Percentiles rank a stretch among this genome's conserved stretches.
phyloP scores from a whole-genome alignment of 2,113 vertebrate species.

The Pseudonaja textilis region DNA sequence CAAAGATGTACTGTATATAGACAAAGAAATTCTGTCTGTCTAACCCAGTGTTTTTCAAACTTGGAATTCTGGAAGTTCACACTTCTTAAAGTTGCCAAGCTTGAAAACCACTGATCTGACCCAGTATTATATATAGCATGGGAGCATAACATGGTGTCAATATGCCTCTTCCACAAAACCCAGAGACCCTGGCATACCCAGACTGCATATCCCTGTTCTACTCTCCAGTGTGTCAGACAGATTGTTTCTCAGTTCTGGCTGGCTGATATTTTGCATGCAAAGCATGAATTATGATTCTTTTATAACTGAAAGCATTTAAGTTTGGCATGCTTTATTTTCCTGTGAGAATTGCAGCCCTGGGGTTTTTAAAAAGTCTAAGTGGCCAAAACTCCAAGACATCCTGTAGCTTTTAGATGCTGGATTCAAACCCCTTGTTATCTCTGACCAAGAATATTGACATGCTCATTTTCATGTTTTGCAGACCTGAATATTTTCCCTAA shows the following conservation, averaged over 20 bases:
- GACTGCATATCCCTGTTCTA: not conserved
- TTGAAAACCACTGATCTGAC: not conserved
- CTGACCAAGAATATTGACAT: not conserved
- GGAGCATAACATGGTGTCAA: not conserved
- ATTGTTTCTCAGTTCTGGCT: not conserved
- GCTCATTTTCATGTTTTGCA: not conserved
- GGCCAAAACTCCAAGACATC: not conserved
- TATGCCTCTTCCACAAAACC: not conserved
- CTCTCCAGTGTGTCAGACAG: not conserved
- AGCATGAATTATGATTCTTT: not conserved
- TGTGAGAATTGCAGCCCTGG: not conserved
- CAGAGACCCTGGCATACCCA: not conserved
- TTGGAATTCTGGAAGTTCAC: not conserved
- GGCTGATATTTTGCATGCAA: not conserved
- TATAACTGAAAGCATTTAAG: not conserved
- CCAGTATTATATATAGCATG: not conserved
- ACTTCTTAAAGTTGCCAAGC: not conserved
- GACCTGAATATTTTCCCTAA: not conserved
- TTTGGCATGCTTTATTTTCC: not conserved
- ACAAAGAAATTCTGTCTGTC: not conserved
- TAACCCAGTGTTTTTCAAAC: not conserved
- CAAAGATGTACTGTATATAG: not conserved
- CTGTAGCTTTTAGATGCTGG: not conserved
- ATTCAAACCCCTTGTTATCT: not conserved
- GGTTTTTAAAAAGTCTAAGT: not conserved